Conservation (phyloP, 2,113 vertebrate genomes). For the Eudyptes chrysolophus region DNA sequence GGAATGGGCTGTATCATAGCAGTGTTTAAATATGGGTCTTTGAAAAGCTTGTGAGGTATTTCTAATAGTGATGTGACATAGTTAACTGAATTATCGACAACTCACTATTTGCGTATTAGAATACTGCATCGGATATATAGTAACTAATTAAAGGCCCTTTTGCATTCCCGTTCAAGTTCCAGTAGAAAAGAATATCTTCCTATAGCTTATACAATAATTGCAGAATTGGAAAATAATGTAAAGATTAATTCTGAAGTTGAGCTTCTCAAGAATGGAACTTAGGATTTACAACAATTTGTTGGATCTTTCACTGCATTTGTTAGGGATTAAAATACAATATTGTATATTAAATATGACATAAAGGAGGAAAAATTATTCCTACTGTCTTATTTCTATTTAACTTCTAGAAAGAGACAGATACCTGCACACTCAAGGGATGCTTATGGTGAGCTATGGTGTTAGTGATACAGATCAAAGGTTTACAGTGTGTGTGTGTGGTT, state of each 20-base stretch:
- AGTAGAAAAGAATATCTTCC: neutral
- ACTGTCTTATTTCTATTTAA: neutral
- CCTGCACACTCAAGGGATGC: neutral
- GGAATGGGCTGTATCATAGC: neutral
- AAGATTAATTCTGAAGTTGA: neutral
- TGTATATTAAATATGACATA: neutral
- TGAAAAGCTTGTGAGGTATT: neutral
- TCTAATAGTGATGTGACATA: neutral
- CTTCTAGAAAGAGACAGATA: neutral
- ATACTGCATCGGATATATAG: neutral
- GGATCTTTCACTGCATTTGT: neutral
- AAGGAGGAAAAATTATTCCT: neutral
- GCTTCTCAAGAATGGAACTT: neutral
- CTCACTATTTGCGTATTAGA: neutral
- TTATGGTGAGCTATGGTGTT: neutral
- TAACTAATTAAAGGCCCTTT: neutral
- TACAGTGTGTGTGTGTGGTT: conserved; percentile 15
- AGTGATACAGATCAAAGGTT: neutral
- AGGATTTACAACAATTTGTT: neutral
- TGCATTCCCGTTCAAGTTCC: neutral
- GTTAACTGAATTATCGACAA: neutral
- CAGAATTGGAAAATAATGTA: neutral
- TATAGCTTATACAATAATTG: neutral
- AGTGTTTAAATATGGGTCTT: neutral
- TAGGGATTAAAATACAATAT: neutral